These are phyloP conservation scores for Perithous albicinctus DNA, from an alignment of 2,888 invertebrate species.

Conservation along the genomic window DNA sequence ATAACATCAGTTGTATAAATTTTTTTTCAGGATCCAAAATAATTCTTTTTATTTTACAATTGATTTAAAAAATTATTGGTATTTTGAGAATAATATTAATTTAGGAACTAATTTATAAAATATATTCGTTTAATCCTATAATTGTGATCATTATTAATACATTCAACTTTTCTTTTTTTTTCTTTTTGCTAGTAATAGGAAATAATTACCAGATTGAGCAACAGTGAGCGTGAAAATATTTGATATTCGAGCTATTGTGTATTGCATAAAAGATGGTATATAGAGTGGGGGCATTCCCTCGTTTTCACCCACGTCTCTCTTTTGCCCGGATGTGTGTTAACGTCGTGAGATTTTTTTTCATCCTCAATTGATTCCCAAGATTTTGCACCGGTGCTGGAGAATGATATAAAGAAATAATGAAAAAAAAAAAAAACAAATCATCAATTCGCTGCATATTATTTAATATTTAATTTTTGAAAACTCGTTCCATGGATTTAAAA, in stretches of 20 bases:
- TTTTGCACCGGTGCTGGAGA: neutral
- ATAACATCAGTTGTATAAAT: neutral
- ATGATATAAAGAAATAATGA: neutral
- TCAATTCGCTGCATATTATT: neutral
- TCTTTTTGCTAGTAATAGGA: neutral
- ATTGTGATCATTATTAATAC: no score
- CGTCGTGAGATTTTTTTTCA: conserved; percentile 3
- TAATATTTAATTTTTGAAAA: neutral
- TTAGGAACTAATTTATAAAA: no score
- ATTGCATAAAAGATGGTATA: neutral
- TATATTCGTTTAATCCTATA: no score
- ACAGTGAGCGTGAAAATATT: neutral
- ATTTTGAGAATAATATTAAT: neutral
- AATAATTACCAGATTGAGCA: neutral
- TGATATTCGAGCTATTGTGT: conserved; percentile 3
- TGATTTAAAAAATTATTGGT: neutral
- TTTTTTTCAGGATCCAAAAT: neutral
- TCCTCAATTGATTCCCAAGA: neutral
- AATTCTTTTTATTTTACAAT: neutral
- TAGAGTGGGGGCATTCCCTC: neutral
- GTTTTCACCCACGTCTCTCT: neutral
- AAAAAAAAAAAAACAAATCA: neutral
- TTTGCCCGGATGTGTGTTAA: conserved; percentile 11
- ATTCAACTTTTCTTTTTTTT: no score
- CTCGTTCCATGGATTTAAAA: no score